phyloP scores from a whole-genome alignment of 2,797 vertebrate species.

The Siniperca undulata region DNA sequence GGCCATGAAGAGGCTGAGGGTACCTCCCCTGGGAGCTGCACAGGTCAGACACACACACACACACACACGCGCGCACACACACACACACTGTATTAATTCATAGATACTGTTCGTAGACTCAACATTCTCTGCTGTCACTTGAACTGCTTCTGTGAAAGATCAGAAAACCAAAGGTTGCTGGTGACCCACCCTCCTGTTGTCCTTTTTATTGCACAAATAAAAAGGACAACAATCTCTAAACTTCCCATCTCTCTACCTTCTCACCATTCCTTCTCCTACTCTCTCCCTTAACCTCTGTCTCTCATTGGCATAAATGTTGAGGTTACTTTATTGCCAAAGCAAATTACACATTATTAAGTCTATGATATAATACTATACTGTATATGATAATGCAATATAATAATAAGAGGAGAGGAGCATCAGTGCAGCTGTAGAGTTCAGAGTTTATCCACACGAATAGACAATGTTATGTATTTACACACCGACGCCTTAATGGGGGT shows the following conservation, averaged over 20 bases:
- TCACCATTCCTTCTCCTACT: too few species aligned
- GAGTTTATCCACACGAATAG: too few species aligned
- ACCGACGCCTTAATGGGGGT: too few species aligned
- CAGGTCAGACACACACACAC: conserved; percentile 86
- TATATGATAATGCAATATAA: not conserved
- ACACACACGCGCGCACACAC: conserved; percentile 1
- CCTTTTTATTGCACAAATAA: not conserved
- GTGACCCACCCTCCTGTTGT: not conserved
- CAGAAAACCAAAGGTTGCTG: not conserved
- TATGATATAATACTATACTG: too few species aligned
- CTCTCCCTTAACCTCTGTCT: too few species aligned
- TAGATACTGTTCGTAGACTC: not conserved
- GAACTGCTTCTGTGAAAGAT: not conserved
- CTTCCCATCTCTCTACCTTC: not conserved
- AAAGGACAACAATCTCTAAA: not conserved
- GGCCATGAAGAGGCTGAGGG: conserved; percentile 98
- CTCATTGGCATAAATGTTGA: too few species aligned
- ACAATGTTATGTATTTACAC: too few species aligned
- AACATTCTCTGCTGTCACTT: not conserved
- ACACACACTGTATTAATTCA: not conserved
- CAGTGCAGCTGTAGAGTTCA: too few species aligned
- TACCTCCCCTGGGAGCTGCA: conserved; percentile 96
- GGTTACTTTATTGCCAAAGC: too few species aligned
- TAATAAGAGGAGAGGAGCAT: not conserved
- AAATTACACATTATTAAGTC: too few species aligned